phyloP scores from a whole-genome alignment of 92 coral and sea anemone genomes.

The Umimayanthus kanabou region DNA sequence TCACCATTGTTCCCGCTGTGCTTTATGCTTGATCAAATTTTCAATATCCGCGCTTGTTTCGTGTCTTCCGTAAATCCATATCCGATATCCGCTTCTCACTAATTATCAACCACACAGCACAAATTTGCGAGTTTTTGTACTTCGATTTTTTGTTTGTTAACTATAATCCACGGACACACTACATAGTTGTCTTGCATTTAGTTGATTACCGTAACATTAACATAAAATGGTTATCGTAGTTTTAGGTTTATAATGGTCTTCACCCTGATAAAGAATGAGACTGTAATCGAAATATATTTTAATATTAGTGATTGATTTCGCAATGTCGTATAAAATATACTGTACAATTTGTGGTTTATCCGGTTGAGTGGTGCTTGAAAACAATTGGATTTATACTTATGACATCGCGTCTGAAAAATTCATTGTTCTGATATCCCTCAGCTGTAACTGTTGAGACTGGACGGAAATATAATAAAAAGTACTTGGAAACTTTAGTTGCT shows the following conservation, averaged over 20 bases:
- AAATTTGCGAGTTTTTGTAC: conserved; percentile 2
- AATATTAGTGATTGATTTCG: not conserved
- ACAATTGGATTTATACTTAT: conserved; percentile 13
- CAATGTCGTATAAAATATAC: not conserved
- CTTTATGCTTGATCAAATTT: not conserved
- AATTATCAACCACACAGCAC: not conserved
- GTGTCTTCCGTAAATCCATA: not conserved
- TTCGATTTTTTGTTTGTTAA: conserved; percentile 1
- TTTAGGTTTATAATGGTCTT: not conserved
- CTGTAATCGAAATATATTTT: too few relatives aligned
- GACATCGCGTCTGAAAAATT: not conserved
- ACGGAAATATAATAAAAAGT: not conserved
- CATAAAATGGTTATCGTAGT: not conserved
- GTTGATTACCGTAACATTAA: conserved; percentile 4
- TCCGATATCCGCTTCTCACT: not conserved
- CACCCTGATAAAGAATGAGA: not conserved
- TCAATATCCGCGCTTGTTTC: not conserved
- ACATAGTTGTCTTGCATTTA: not conserved
- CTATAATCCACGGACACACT: conserved; percentile 8
- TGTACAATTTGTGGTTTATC: not conserved
- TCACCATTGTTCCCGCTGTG: conserved; percentile 2
- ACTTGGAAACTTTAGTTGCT: too few relatives aligned
- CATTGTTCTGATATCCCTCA: not conserved
- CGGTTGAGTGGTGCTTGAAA: conserved; percentile 12
- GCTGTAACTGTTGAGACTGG: not conserved